phyloP scores from a whole-genome alignment of 2,888 invertebrate genomes.

The Hecatera dysodea region DNA sequence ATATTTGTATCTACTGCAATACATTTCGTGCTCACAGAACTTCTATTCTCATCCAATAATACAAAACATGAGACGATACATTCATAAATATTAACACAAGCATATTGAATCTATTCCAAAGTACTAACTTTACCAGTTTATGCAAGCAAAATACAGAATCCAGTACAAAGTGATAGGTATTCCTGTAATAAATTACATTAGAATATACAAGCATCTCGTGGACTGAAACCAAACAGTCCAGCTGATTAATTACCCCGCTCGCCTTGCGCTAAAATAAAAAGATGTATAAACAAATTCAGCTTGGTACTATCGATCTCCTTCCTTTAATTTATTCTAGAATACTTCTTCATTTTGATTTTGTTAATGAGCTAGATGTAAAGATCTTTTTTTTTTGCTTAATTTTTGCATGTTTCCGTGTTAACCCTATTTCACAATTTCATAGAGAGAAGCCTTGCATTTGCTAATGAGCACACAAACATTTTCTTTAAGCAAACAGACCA shows the following conservation, averaged over 20 bases:
- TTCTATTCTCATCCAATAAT: slow-evolving; percentile 25
- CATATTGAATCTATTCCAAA: slow-evolving; percentile 42
- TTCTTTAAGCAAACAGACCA: slow-evolving; percentile 50
- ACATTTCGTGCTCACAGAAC: slow-evolving; percentile 10
- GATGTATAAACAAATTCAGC: slow-evolving; percentile 58
- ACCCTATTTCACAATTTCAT: slow-evolving; percentile 33
- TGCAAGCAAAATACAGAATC: slow-evolving; percentile 44
- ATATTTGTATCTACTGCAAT: slow-evolving; percentile 3
- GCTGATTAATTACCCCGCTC: slow-evolving; percentile 64
- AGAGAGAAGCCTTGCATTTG: slow-evolving; percentile 35
- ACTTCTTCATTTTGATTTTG: slow-evolving; percentile 12
- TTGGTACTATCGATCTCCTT: slow-evolving; percentile 47
- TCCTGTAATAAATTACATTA: slow-evolving; percentile 64
- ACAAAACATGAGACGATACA: slow-evolving; percentile 38
- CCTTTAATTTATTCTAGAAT: slow-evolving; percentile 44
- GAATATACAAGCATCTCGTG: slow-evolving; percentile 62
- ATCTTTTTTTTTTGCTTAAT: neutral
- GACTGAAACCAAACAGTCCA: slow-evolving; percentile 60
- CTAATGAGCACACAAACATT: slow-evolving; percentile 39
- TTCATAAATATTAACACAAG: slow-evolving; percentile 44
- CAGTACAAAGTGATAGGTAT: slow-evolving; percentile 53
- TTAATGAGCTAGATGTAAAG: slow-evolving; percentile 13
- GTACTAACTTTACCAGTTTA: slow-evolving; percentile 51
- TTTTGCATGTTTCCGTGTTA: neutral
- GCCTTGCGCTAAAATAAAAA: slow-evolving; percentile 62